phyloP scores from a whole-genome alignment of 2,888 invertebrate species.

The Hofmannophila pseudospretella region DNA sequence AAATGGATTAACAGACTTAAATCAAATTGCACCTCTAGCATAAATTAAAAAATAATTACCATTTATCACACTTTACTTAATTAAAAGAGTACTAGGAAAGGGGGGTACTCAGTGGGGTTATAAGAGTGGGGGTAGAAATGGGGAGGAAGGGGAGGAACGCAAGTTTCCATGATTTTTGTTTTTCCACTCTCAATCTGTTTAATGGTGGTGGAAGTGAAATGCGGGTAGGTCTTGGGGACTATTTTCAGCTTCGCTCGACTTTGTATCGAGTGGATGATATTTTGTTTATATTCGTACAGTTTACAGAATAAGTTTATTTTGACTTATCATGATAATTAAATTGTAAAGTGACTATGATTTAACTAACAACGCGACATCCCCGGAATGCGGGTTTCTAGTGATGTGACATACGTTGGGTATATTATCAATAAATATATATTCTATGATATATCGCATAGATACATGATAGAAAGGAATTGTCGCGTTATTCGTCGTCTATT shows the following conservation, averaged over 20 bases:
- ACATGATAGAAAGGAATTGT: too few species aligned
- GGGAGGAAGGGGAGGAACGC: slow-evolving; percentile 23
- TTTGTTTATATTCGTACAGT: neutral
- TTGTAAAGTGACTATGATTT: too few species aligned
- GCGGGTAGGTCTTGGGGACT: slow-evolving; percentile 24
- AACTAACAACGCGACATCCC: too few species aligned
- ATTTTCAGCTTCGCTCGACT: slow-evolving; percentile 31
- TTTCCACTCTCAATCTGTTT: slow-evolving; percentile 61
- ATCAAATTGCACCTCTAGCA: neutral
- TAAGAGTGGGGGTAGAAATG: neutral
- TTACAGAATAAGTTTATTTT: too few species aligned
- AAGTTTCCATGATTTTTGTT: slow-evolving; percentile 47
- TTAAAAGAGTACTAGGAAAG: slow-evolving; percentile 8
- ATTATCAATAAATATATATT: too few species aligned
- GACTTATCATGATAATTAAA: too few species aligned
- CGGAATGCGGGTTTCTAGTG: too few species aligned
- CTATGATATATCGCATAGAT: too few species aligned
- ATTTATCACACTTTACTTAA: slow-evolving; percentile 8
- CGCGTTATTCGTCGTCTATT: too few species aligned
- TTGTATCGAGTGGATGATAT: neutral
- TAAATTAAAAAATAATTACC: slow-evolving; percentile 3
- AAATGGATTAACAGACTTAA: too few species aligned
- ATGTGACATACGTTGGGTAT: too few species aligned
- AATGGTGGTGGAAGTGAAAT: slow-evolving; percentile 61
- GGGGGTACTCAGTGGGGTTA: neutral